Evolutionary conservation across 2,113 vertebrate species (phyloP), one percentile per base, ranked within the genome.

Genomic region (Bujurquina vittata): DNA sequence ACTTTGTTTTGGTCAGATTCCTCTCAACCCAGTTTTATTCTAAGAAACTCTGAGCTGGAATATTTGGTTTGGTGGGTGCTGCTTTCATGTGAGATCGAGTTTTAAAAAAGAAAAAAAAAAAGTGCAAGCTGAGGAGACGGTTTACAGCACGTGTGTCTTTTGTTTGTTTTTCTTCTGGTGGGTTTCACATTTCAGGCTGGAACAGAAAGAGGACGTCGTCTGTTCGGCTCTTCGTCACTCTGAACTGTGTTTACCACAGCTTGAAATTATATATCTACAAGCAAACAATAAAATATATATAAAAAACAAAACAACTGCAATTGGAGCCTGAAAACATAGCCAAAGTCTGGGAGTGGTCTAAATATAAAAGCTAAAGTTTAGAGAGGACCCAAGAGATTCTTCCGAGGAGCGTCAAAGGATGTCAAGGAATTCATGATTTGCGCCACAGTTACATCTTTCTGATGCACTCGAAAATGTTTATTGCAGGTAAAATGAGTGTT

Each of bases 1-100:
- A 72, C 12, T 83, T 88, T 84, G 79, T 85, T 88, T 86, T 83
- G 87, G 74, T 88, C 77, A 57, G n/a, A 75, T 74, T 15, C 9
- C 55, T 52, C 31, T 20, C 2, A 10, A 4, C 4, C 22, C 2
- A 12, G 2, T 87, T 78, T 37, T 79, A 49, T 65, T 81, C 55
- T 60, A 26, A 55, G 61, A 77, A 80, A 80, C 61, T 46, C 18
- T 29, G 26, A 69, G 26, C 26, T 80, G 37, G 65, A 40, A 60
- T 33, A 76, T 82, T 78, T 75, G 72, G 49, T 77, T 81, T 69
- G 56, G 72, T 77, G 59, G 59, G 61, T 0, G 20, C 8, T 43
- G 67, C 75, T 84, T 84, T 87, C 78, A 84, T 65, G 43, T 49
- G 56, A 76, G 58, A 60, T 67, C 57, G 10, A 35, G 56, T 78